Percentiles rank a stretch among this genome's conserved stretches.
Evolutionary conservation across 2,888 invertebrate genomes (phyloP).

Genomic region (Melanophora roralis): DNA sequence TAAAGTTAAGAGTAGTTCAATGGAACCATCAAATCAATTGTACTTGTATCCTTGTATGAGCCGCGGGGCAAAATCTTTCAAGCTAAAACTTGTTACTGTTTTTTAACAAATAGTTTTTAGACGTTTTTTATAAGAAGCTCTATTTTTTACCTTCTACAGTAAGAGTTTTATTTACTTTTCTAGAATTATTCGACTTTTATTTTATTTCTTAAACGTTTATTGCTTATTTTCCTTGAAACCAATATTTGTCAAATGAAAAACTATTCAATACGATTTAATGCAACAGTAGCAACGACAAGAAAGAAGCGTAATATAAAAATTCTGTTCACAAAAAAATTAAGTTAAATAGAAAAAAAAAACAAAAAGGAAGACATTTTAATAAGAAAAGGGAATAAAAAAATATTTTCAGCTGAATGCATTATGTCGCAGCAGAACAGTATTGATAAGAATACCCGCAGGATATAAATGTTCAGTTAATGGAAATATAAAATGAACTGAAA

Average conservation of each 20-base stretch:
- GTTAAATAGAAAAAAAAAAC: neutral
- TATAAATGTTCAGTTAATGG: constrained; percentile 36
- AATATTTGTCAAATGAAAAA: constrained; percentile 62
- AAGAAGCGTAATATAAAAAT: neutral
- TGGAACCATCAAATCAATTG: too few species aligned
- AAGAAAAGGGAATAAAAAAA: neutral
- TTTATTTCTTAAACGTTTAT: constrained; percentile 28
- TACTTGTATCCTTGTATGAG: too few species aligned
- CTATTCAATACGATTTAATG: constrained; percentile 22
- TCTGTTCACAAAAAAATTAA: neutral
- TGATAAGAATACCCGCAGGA: constrained; percentile 47
- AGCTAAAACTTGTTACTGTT: too few species aligned
- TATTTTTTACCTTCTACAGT: too few species aligned
- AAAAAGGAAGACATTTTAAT: constrained; percentile 20
- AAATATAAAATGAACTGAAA: neutral
- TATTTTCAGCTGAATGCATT: constrained; percentile 26
- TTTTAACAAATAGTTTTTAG: too few species aligned
- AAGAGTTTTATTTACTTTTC: too few species aligned
- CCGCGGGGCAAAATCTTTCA: too few species aligned
- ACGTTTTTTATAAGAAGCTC: too few species aligned
- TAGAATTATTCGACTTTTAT: neutral
- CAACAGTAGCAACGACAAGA: neutral
- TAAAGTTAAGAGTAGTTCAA: too few species aligned
- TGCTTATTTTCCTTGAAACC: constrained; percentile 47
- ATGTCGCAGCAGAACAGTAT: constrained; percentile 56